phyloP scores from a whole-genome alignment of 2,888 invertebrate genomes.

The Alloplasta piceator region DNA sequence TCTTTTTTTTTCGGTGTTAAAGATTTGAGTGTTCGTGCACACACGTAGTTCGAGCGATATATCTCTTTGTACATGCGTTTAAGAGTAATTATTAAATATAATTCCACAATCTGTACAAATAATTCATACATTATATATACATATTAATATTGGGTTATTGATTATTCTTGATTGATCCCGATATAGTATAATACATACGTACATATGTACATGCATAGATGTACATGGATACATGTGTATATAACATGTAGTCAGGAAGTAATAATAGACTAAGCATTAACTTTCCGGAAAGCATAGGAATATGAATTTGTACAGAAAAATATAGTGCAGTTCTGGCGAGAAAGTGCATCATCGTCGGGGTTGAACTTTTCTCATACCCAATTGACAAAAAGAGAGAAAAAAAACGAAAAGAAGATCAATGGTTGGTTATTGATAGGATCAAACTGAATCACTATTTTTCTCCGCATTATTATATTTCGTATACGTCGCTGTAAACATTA shows the following conservation, averaged over 20 bases:
- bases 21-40: slow-evolving; percentile 16
- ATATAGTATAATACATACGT: slow-evolving; percentile 37
- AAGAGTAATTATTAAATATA: slow-evolving; percentile 71
- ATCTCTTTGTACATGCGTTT: slow-evolving; percentile 67
- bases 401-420: slow-evolving; percentile 2
- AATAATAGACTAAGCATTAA: not conserved
- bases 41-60: slow-evolving; percentile 57
- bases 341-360: too few species aligned
- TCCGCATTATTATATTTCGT: slow-evolving; percentile 21
- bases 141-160: slow-evolving; percentile 5
- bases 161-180: not conserved
- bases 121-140: slow-evolving; percentile 61
- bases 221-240: slow-evolving; percentile 52
- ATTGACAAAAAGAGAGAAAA: not conserved
- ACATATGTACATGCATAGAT: too few species aligned
- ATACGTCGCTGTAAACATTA: slow-evolving; percentile 41
- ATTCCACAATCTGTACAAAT: slow-evolving; percentile 73
- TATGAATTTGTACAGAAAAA: slow-evolving; percentile 44
- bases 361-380: slow-evolving; percentile 1
- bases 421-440: slow-evolving; percentile 17
- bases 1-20: slow-evolving; percentile 28
- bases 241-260: not conserved
- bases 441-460: slow-evolving; percentile 16
- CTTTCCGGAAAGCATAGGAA: slow-evolving; percentile 6
- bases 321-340: slow-evolving; percentile 23